Percentiles rank a stretch among this genome's conserved stretches.
These are phyloP conservation scores for Tonatia bakeri DNA, from an alignment of 2,113 vertebrate species.

Conservation along the genomic window DNA sequence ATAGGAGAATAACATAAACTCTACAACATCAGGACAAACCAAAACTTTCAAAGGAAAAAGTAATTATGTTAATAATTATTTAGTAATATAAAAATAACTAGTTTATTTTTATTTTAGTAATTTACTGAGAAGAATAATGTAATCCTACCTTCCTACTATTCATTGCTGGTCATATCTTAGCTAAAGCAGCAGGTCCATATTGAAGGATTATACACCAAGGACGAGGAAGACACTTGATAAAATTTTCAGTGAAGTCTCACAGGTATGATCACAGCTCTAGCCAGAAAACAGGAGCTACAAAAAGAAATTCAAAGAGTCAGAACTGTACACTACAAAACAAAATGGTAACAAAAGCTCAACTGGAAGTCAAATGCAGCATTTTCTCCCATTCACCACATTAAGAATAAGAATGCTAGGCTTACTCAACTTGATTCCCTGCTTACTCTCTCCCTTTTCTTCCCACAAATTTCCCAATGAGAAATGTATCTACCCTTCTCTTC, in stretches of 20 bases:
- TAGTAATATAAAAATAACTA: neutral
- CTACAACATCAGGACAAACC: conserved; percentile 31
- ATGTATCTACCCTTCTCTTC: neutral
- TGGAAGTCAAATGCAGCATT: neutral
- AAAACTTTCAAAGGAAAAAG: neutral
- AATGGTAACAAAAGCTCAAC: neutral
- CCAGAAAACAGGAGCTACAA: conserved; percentile 51
- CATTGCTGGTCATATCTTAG: conserved; percentile 47
- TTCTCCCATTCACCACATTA: neutral
- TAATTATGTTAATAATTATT: neutral
- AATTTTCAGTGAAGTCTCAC: conserved; percentile 23
- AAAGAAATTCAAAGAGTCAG: conserved; percentile 44
- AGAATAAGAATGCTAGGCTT: neutral
- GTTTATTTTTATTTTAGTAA: neutral
- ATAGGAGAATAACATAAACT: conserved; percentile 4
- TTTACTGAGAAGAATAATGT: conserved; percentile 30
- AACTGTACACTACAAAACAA: neutral
- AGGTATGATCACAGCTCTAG: conserved; percentile 1
- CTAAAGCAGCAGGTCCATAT: conserved; percentile 55
- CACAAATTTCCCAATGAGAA: neutral
- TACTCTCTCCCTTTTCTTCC: neutral
- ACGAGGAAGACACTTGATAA: conserved; percentile 43
- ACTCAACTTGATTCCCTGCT: neutral
- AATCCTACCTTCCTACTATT: conserved; percentile 61
- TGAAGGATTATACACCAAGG: conserved; percentile 14